Percentiles rank a stretch among this genome's conserved stretches.
phyloP scores from a whole-genome alignment of 2,113 vertebrate genomes.

The Oncorhynchus gorbuscha region DNA sequence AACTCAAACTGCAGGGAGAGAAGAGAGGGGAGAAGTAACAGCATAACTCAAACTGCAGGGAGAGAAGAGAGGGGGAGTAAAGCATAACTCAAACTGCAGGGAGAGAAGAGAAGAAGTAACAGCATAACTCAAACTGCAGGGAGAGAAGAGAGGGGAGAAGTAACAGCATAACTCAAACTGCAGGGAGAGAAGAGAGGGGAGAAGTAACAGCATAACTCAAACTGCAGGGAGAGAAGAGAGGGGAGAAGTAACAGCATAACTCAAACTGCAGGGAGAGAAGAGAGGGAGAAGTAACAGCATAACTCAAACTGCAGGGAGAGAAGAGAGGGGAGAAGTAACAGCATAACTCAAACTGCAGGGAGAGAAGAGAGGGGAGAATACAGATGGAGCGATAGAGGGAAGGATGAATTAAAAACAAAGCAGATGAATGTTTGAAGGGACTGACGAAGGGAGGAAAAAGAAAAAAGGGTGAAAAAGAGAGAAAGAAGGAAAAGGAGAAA shows the following conservation, averaged over 20 bases:
- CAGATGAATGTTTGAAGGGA: not conserved
- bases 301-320: too few relatives aligned
- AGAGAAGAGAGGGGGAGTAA: conserved; percentile 4
- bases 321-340: not conserved
- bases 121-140: not conserved
- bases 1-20: too few relatives aligned
- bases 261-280: not conserved
- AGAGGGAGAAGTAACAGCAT: not conserved
- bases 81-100: too few relatives aligned
- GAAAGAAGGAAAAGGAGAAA: too few relatives aligned
- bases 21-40: not conserved
- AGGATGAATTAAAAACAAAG: not conserved
- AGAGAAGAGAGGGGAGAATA: conserved; percentile 4
- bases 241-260: not conserved
- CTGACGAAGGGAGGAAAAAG: too few relatives aligned
- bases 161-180: not conserved
- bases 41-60: not conserved
- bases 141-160: not conserved
- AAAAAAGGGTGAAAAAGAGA: too few relatives aligned
- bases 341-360: not conserved
- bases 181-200: not conserved
- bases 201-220: too few relatives aligned
- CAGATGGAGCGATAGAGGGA: not conserved
- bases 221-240: not conserved
- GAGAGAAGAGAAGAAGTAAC: not conserved